A percentile compares a stretch with the other conserved stretches of the same genome.
Conservation (phyloP, 2,797 vertebrate genomes). For the Coregonus suidteri region DNA sequence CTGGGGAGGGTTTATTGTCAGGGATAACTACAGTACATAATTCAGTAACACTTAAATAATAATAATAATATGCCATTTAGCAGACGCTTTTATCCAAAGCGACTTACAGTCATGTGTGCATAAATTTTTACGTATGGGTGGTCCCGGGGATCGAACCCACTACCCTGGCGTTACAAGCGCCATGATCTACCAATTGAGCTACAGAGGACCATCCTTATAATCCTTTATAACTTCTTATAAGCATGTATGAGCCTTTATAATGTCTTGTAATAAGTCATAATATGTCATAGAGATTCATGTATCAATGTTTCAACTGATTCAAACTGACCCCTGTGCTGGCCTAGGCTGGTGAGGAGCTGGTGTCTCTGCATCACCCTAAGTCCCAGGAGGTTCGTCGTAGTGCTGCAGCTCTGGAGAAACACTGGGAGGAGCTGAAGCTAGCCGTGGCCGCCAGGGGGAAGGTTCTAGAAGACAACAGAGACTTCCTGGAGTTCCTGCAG, state of each 20-base stretch:
- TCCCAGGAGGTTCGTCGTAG: conserved; percentile 72
- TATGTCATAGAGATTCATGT: not conserved
- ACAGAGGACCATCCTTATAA: too few relatives aligned
- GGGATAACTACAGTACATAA: not conserved
- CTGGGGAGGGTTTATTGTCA: not conserved
- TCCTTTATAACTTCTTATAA: too few relatives aligned
- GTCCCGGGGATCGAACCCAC: too few relatives aligned
- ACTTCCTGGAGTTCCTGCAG: conserved; percentile 88
- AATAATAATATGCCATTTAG: too few relatives aligned
- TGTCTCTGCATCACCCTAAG: conserved; percentile 68
- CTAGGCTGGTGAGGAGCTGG: conserved; percentile 81
- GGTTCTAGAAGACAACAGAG: conserved; percentile 81
- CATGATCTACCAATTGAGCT: too few relatives aligned
- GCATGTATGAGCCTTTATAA: too few relatives aligned
- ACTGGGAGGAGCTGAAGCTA: conserved; percentile 82
- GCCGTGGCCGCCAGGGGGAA: conserved; percentile 75
- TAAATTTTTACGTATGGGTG: too few relatives aligned
- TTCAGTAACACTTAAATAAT: not conserved
- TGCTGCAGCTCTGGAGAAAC: conserved; percentile 67
- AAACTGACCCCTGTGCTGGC: not conserved
- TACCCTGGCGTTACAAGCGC: too few relatives aligned
- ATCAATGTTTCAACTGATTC: not conserved
- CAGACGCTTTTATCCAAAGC: too few relatives aligned
- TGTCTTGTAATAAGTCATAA: not conserved
- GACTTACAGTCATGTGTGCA: too few relatives aligned